Base-by-base conservation (phyloP, 2,797 vertebrate genomes). In the Coccyzus lansbergi region DNA sequence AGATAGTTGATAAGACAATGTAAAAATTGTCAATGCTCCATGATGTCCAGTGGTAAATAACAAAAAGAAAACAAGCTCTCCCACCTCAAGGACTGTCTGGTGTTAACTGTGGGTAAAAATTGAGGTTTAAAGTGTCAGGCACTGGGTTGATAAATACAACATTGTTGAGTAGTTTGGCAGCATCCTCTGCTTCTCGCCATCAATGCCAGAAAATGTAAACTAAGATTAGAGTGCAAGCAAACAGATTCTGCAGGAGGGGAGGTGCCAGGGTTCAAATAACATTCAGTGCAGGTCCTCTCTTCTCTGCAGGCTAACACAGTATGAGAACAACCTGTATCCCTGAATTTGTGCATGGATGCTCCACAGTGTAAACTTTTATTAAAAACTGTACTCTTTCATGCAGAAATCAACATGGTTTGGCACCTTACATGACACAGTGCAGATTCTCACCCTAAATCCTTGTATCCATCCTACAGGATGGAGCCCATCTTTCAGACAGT, bases 101-200 rank as follows among this genome's bases (percentile, higher is more conserved):
- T 79, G 51, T 62, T 72, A 67, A 31, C 18, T 22, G 6, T 29
- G 25, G n/a, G 38, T 5, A 31, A 55, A 88, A 76, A 26, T 0
- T 76, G 51, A 85, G 24, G 26, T 74, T 77, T 76, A 34, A 77
- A 71, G 24, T 49, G 48, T 26, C 10, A 10, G 8, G 69, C 9
- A 24, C 7, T 31, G 31, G 69, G 82, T 7, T 59, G 28, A 65
- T 72, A 79, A 78, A 62, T 49, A 13, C 22, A 51, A 0, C 26
- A 3, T 22, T 63, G 21, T 25, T 72, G 31, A n/a, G 7, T 40
- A 49, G 29, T 4, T 53, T 34, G 68, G 36, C 42, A 69, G 9
- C 24, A 60, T 55, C 4, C 12, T 12, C 5, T 71, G 21, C 19
- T 71, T 78, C 40, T 78, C 12, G 34, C 4, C 0, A 0, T 48